phyloP scores from a whole-genome alignment of 2,888 invertebrate species.

The Limenitis camilla region DNA sequence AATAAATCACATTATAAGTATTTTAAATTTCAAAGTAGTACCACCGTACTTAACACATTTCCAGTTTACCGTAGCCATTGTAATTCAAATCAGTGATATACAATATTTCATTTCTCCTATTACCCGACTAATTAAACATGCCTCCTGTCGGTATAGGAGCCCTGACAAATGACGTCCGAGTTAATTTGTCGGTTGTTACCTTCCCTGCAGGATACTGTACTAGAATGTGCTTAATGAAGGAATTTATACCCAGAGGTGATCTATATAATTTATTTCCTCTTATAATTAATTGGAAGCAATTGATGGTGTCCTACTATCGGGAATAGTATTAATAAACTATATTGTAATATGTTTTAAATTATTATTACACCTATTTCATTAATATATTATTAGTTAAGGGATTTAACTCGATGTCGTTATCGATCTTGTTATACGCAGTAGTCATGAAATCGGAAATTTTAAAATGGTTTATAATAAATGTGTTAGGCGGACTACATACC shows the following conservation, averaged over 20 bases:
- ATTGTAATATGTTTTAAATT: background rate
- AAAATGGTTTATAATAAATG: no score
- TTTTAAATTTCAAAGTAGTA: background rate
- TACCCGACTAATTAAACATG: constrained; percentile 22
- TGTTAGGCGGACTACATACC: no score
- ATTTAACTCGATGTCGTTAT: background rate
- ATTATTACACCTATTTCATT: background rate
- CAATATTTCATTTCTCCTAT: constrained; percentile 24
- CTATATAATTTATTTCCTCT: constrained; percentile 33
- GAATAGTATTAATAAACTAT: constrained; percentile 12
- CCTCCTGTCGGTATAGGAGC: constrained; percentile 20
- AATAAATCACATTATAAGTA: no score
- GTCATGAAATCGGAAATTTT: no score
- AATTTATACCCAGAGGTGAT: constrained; percentile 37
- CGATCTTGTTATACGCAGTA: no score
- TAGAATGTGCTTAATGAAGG: constrained; percentile 35
- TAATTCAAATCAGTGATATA: constrained; percentile 21
- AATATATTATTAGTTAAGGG: background rate
- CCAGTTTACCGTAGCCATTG: constrained; percentile 12
- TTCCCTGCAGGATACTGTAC: no score
- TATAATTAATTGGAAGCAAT: constrained; percentile 23
- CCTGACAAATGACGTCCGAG: constrained; percentile 57
- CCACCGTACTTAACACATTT: no score
- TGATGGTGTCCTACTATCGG: constrained; percentile 15
- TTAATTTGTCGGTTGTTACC: no score